Evolutionary conservation across 1,140 invertebrate genomes (phyloP).

Genomic region (Pseudomyrmex dendroicus): DNA sequence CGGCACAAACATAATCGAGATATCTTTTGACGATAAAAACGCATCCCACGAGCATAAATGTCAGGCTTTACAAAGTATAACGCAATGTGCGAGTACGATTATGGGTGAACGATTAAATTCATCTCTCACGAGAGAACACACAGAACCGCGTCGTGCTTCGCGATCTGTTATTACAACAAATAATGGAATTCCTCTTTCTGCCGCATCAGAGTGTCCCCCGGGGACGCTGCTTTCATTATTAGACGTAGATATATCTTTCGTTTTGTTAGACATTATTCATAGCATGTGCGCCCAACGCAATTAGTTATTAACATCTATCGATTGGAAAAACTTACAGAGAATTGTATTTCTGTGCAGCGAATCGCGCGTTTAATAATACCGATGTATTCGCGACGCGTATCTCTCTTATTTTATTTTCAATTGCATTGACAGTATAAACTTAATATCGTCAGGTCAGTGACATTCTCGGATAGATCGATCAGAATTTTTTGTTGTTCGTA

Average conservation of each 20-base stretch:
- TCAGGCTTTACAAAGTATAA: constrained; percentile 43
- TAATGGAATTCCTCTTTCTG: constrained; percentile 30
- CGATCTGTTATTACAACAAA: constrained; percentile 55
- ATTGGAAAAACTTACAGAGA: background rate
- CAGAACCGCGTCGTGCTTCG: constrained; percentile 24
- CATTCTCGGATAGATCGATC: too few relatives aligned
- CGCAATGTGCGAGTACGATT: constrained; percentile 24
- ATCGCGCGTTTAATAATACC: too few relatives aligned
- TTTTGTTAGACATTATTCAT: constrained; percentile 51
- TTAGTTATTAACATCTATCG: constrained; percentile 52
- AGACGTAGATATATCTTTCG: background rate
- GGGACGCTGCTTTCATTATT: constrained; percentile 27
- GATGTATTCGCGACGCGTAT: too few relatives aligned
- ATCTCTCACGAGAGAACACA: background rate
- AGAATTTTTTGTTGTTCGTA: too few relatives aligned
- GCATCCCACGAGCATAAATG: constrained; percentile 49
- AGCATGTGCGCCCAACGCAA: constrained; percentile 14
- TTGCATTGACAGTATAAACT: too few relatives aligned
- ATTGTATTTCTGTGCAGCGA: background rate
- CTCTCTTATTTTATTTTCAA: too few relatives aligned
- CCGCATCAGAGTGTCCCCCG: constrained; percentile 15
- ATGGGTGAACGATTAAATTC: constrained; percentile 50
- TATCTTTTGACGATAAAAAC: constrained; percentile 27
- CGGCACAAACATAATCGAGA: constrained; percentile 22
- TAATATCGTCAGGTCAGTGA: too few relatives aligned